These are phyloP conservation scores for Cyanoderma ruficeps DNA, from an alignment of 2,113 vertebrate species.

Conservation along the genomic window DNA sequence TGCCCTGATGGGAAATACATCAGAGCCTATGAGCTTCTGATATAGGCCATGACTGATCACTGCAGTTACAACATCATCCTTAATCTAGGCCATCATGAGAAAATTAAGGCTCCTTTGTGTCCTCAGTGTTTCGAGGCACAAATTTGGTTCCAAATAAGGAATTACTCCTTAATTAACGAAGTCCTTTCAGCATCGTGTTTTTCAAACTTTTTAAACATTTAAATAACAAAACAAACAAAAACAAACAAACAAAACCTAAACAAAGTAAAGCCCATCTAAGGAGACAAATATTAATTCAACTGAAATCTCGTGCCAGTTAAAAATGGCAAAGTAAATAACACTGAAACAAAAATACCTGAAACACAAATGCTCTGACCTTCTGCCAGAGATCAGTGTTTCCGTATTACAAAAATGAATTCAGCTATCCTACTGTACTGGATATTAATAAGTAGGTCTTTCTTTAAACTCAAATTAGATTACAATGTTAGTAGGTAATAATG, in stretches of 20 bases:
- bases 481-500: slow-evolving; percentile 49
- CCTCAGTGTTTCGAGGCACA: not conserved
- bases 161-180: not conserved
- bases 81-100: not conserved
- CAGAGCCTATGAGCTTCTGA: not conserved
- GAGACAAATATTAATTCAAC: not conserved
- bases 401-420: not conserved
- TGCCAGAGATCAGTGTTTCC: not conserved
- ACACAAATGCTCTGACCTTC: not conserved
- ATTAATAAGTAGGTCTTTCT: not conserved
- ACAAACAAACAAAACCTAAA: not conserved
- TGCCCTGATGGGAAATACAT: not conserved
- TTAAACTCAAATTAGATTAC: slow-evolving; percentile 39
- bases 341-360: not conserved
- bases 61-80: not conserved
- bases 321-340: not conserved
- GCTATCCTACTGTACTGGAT: not conserved
- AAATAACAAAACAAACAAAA: not conserved
- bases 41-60: not conserved
- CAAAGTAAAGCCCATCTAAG: not conserved
- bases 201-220: not conserved
- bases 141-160: not conserved
- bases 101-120: not conserved
- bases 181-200: not conserved
- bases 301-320: not conserved